Percentiles rank a stretch among this genome's conserved stretches.
These are phyloP conservation scores for Petrocephalus microphthalmus DNA, from an alignment of 2,113 vertebrate species.

Conservation along the genomic window DNA sequence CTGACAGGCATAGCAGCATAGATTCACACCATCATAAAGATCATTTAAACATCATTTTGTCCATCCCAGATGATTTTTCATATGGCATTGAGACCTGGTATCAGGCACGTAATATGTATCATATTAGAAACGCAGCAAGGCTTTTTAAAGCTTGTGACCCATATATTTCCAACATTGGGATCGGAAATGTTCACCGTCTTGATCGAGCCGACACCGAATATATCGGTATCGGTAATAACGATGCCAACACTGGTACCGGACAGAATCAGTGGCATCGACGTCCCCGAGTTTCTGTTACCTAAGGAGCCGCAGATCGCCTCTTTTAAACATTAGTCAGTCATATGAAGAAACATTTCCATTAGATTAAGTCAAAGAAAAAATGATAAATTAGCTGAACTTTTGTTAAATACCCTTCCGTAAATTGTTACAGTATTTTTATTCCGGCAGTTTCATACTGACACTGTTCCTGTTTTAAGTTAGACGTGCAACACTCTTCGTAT, in stretches of 20 bases:
- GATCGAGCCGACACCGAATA: neutral
- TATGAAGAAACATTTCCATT: neutral
- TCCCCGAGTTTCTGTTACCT: neutral
- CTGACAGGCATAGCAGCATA: too few species aligned
- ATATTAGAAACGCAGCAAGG: neutral
- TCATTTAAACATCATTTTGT: neutral
- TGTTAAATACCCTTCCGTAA: neutral
- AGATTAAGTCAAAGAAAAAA: neutral
- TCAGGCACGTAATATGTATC: neutral
- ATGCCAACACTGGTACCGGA: neutral
- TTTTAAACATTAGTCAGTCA: neutral
- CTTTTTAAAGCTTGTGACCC: neutral
- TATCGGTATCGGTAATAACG: neutral
- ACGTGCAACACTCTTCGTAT: neutral
- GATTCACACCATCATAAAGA: too few species aligned
- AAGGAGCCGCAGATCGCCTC: neutral
- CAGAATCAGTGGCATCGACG: neutral
- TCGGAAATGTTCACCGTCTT: neutral
- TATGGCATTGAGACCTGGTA: neutral
- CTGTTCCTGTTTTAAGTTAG: neutral
- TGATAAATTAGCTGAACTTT: neutral
- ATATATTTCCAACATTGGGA: neutral
- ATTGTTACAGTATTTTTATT: neutral
- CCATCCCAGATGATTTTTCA: neutral
- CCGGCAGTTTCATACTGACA: neutral